Base-by-base conservation (phyloP, 1,140 invertebrate genomes). In the Apis mellifera region DNA sequence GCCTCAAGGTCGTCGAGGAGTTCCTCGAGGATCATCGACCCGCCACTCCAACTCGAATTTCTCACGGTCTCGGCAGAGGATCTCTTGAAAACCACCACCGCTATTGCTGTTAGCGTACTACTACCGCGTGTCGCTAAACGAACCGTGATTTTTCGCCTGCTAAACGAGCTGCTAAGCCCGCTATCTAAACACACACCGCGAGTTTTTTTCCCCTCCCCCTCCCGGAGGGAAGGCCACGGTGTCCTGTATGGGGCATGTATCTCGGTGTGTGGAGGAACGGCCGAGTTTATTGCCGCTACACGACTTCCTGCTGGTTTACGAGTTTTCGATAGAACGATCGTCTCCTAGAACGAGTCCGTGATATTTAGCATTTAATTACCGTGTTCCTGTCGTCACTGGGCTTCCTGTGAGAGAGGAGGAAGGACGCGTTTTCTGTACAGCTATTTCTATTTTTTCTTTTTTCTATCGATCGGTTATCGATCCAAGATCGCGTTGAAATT, bases 1-100 rank as follows among this genome's bases (percentile, higher is more conserved):
- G 71, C 68, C 70, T 55, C 84, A 86, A 86, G 85, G 85, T 79
- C 85, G 80, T 52, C 11, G 71, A 66, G 62, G 54, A 64, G 62
- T n/a, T 66, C 26, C 66, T 86, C 71, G 74, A 86, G 80, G 81
- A 87, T 86, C 85, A 83, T 86, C 71, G 84, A 87, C 80, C 85
- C 48, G 17, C 59, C 75, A 65, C 75, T 78, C 48, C 8, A 62
- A 73, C 75, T 62, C 50, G 60, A 83, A 81, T 55, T 77, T 87
- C 85, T 85, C 84, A 76, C 84, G 75, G 55, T 86, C 59, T 52
- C 65, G 70, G 57, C 32, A 54, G 78, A 69, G 65, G 57, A 62
- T 73, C 73, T 55, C 69, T 69, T 76, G 84, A 80, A 86, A 65
- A 86, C 70, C 80, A 17, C 50, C 74, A 26, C 48, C 48, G 32